phyloP scores from a whole-genome alignment of 2,113 vertebrate species.

The Columba janthina region DNA sequence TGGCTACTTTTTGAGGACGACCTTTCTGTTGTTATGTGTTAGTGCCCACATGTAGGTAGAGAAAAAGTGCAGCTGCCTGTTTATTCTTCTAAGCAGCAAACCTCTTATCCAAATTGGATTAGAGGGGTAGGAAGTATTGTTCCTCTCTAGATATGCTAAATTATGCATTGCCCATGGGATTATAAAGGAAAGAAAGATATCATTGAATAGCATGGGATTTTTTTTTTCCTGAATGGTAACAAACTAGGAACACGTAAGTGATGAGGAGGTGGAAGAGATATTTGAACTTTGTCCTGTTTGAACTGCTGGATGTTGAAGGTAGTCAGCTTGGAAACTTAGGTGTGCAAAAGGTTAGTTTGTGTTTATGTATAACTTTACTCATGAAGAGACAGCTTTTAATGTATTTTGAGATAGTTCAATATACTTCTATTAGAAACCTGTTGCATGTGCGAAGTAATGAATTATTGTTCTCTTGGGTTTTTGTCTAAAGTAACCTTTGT shows the following conservation, averaged over 20 bases:
- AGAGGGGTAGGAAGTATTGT: background rate
- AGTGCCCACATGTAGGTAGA: background rate
- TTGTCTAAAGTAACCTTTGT: background rate
- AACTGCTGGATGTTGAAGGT: background rate
- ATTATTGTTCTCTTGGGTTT: background rate
- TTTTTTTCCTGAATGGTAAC: background rate
- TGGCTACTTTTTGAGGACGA: background rate
- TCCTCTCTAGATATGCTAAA: background rate
- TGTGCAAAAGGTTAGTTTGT: background rate
- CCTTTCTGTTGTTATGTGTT: background rate
- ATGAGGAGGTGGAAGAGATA: background rate
- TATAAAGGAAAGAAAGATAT: background rate
- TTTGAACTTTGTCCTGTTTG: background rate
- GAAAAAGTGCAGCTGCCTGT: background rate
- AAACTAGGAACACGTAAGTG: background rate
- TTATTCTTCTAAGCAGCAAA: slow-evolving; percentile 52
- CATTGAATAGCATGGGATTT: background rate
- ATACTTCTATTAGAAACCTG: background rate
- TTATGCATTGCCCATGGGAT: background rate
- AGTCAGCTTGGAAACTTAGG: background rate
- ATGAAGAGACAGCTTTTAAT: background rate
- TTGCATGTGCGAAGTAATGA: background rate
- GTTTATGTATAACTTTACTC: background rate
- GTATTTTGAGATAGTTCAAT: background rate
- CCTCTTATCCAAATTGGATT: slow-evolving; percentile 54